Evolutionary conservation across 2,113 vertebrate species (phyloP), one percentile per base, ranked within the genome.

Genomic region (Rynchops niger): DNA sequence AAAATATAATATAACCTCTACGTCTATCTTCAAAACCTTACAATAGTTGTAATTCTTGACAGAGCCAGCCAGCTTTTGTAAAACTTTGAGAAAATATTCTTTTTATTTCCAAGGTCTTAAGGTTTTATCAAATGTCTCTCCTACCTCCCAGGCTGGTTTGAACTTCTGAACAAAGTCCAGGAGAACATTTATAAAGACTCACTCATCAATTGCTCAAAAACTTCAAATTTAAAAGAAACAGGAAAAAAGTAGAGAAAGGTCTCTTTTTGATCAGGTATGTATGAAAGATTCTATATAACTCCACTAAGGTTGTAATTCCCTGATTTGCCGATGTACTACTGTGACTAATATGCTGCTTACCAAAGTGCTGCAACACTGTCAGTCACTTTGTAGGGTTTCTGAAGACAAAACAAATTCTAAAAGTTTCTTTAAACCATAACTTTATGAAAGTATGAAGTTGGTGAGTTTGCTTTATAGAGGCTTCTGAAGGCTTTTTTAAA

Each of bases 301-400:
- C n/a, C 72, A 61, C 23, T 59, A 67, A 42, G 55, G 8, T 40
- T 88, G 23, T 69, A 90, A 55, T 72, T 86, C 65, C n/a, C 38
- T 72, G 56, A 82, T 93, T 84, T 95, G 69, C 49, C 38, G 74
- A 74, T 52, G 71, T 82, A 70, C 34, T 19, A 73, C 86, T 72
- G 76, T 91, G 61, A 95, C 65, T 95, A 95, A 88, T 93, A 90
- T 20, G 27, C 53, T 91, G 49, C 34, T 74, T 88, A 77, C 27
- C 45, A 84, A 95, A 88, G 13, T 45, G 53, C 55, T 91, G 47
- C 67, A 92, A 78, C 12, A 14, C 7, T 47, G 85, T 83, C 50
- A 78, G 72, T 92, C 82, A 90, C 36, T 86, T 83, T 53, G 34
- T 50, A 86, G n/a, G 55, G 55, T 65, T 93, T 87, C 58, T 77